Evolutionary conservation across 92 coral and sea anemone genomes (phyloP), one percentile per base, ranked within the genome.

Genomic region (Anthopleura xanthogrammica): DNA sequence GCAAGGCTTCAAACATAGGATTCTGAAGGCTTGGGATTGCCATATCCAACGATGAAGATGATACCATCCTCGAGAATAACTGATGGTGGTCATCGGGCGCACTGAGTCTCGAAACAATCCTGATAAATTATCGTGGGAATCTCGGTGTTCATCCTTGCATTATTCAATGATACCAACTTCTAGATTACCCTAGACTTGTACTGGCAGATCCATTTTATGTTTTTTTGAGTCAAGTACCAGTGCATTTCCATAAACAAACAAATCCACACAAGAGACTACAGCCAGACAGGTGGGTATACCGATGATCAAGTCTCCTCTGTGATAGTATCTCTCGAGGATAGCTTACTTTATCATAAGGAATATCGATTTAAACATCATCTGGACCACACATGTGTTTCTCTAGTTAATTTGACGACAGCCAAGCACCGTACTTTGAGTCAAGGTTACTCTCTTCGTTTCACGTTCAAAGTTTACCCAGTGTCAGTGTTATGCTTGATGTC

Each of bases 321-420:
- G 83, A 64, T 68, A n/a, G 66, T 16, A 20, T 81, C 40, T 42
- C 19, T 42, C 40, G 77, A 24, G 84, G 84, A 36, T 58, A 68
- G 74, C 39, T 13, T 11, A 72, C 17, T 29, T 48, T 29, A 17
- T 22, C 84, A 81, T 71, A 70, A 29, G 84, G 78, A 70, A 81
- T 81, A 81, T 62, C 76, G 65, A 48, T 80, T 70, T 16, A 19
- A 42, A 50, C 6, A 10, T 68, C 84, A 81, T 81, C 77, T 81
- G 84, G 84, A 81, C 84, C 84, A 81, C 84, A 81, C 84, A 70
- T 81, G 84, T 19, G 36, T 81, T 46, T 16, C 77, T 22, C 24
- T 72, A 80, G 70, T 72, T 80, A 55, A 68, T 24, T 68, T 79
- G 82, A 79, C 82, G 82, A 79, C 82, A 64, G 83, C 71, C 36